phyloP scores from a whole-genome alignment of 2,888 invertebrate genomes.

The Peribatodes rhomboidaria region DNA sequence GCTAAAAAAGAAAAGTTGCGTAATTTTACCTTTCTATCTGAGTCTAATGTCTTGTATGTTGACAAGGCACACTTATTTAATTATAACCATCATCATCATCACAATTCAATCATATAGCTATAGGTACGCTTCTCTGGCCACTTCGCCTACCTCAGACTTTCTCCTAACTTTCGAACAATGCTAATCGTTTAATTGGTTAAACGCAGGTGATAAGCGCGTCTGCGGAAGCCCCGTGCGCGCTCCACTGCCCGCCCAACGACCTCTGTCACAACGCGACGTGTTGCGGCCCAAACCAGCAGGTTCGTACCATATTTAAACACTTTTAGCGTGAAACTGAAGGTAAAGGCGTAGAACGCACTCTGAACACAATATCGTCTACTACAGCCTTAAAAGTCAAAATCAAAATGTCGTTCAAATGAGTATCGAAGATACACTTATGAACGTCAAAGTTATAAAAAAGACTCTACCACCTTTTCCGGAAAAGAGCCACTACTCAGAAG shows the following conservation, averaged over 20 bases:
- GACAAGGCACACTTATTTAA: too few species aligned
- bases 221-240: conserved; percentile 89
- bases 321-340: conserved; percentile 37
- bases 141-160: background rate
- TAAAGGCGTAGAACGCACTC: too few species aligned
- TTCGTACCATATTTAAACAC: conserved; percentile 60
- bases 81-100: background rate
- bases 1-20: too few species aligned
- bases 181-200: background rate
- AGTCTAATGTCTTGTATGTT: too few species aligned
- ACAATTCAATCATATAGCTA: background rate
- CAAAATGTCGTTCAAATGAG: too few species aligned
- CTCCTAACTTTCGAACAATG: background rate
- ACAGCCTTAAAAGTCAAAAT: too few species aligned
- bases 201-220: conserved; percentile 73
- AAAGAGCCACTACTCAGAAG: too few species aligned
- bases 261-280: conserved; percentile 95
- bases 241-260: conserved; percentile 95
- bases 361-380: too few species aligned
- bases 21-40: too few species aligned
- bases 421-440: too few species aligned
- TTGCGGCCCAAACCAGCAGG: conserved; percentile 94
- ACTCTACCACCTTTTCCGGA: too few species aligned
- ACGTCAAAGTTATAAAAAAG: too few species aligned
- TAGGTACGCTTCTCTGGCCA: background rate